Base-by-base conservation (phyloP, 2,888 invertebrate genomes). In the Lacanobia oleracea region DNA sequence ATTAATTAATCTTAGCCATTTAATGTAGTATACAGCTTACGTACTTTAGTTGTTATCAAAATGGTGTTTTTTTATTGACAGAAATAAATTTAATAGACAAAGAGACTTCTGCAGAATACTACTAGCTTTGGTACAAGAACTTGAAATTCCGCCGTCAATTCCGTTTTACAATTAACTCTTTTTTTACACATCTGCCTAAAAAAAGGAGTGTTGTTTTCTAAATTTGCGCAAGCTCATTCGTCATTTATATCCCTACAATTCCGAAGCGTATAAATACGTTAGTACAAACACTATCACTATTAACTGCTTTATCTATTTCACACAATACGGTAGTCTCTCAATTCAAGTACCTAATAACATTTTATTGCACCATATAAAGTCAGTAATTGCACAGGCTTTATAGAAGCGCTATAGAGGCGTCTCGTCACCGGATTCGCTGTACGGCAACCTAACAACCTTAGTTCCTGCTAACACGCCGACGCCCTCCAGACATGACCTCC, bases 401-500 rank as follows among this genome's bases (percentile, higher is more conserved):
- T 81, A 85, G 73, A 88, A 92, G 87, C 91, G 94, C 93, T 96
- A 95, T 92, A 95, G 94, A 67, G 94, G 94, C 50, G 96, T 95
- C 86, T 96, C 95, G 75, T 95, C 94, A 18, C 95, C 94, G 33
- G 93, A 88, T 84, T 95, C 95, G 78, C 88, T 92, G 75, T 89
- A 90, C 16, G 94, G 95, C 64, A 95, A 86, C 86, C 96, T 92
- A 79, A 96, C 94, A 78, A 93, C 94, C 86, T 94, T 95, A 64
- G 94, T 88, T 73, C 92, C 96, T 9, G 95, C 91, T 68, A 96
- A 86, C 45, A 96, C 95, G 18, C 95, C 96, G 2, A 96, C 95
- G 6, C 96, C 96, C 83, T 95, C 94, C 79, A 95, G 87, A 87
- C 95, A 95, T 40, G 96, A 95, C 86, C 96, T 91, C 87, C 96